Evolutionary conservation across 2,113 vertebrate species (phyloP), one percentile per base, ranked within the genome.

Genomic region (Brachyhypopomus gauderio): DNA sequence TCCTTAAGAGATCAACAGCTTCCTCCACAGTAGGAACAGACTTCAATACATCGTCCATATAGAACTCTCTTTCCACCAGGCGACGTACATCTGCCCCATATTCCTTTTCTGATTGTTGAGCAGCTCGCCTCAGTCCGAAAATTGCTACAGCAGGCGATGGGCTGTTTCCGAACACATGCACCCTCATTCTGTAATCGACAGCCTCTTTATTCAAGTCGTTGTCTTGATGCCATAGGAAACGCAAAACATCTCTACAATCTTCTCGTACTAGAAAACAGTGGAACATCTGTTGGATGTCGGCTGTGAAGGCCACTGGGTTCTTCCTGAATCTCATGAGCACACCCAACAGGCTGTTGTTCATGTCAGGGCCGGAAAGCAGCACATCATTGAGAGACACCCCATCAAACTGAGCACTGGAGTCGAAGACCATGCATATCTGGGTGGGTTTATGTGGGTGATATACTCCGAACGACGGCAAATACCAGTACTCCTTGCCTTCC

Each of bases 291-390:
- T 71, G 0, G 0, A 63, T 12, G 9, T 63, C 60, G 7, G 8
- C 23, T 9, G 69, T 48, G 3, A 71, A 48, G 38, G 69, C 69
- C 0, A 48, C 14, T 48, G 60, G 6, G 22, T 71, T 14, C 14
- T 23, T 23, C 4, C 69, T 22, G 20, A 71, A 71, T 4, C 38
- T 19, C 1, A 71, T 23, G 1, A 71, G 25, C 0, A 85, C 85
- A 7, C 83, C 66, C 0, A 84, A 1, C 0, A 82, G 38, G 22
- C 22, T 82, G 60, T 81, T 85, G 63, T 86, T 85, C 0, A 87
- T 27, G 64, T 86, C 75, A 72, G 58, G 80, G 0, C 63, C 52
- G 0, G 55, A 74, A 52, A 71, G 55, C 0, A 77, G 25, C 12
- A 71, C 74, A 52, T 82, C 16, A 34, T 82, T 77, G 3, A 82